Evolutionary conservation across 2,888 invertebrate genomes (phyloP).

Genomic region (Tipula unca): DNA sequence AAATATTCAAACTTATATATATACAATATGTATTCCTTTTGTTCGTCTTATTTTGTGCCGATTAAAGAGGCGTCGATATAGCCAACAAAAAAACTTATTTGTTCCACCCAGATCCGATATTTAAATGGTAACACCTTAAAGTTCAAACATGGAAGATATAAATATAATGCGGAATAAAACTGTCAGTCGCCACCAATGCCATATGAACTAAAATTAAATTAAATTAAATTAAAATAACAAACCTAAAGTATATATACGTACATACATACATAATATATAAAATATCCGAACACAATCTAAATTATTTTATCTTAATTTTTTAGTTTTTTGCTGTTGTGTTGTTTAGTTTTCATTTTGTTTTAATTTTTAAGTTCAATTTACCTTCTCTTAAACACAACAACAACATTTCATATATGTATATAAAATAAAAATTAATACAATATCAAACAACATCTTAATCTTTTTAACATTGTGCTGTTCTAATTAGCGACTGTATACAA

Average conservation of each 20-base stretch:
- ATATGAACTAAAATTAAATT: background rate
- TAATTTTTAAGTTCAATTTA: background rate
- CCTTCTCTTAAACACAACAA: background rate
- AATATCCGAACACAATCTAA: constrained; percentile 2
- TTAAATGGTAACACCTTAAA: background rate
- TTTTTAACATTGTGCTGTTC: constrained; percentile 18
- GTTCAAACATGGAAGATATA: background rate
- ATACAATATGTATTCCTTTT: background rate
- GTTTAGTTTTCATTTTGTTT: background rate
- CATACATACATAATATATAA: too few relatives aligned
- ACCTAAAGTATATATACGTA: background rate
- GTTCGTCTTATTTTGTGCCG: background rate
- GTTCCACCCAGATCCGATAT: background rate
- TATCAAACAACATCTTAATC: constrained; percentile 15
- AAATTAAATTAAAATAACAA: background rate
- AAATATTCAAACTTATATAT: background rate
- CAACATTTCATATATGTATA: background rate
- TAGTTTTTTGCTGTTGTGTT: background rate
- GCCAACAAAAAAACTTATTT: too few relatives aligned
- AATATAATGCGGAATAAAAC: too few relatives aligned
- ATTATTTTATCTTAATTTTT: background rate
- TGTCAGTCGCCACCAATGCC: background rate
- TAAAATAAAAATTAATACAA: background rate
- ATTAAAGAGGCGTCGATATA: background rate
- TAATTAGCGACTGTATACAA: background rate